Conservation (phyloP, 1,140 invertebrate species). For the Bombus polaris region DNA sequence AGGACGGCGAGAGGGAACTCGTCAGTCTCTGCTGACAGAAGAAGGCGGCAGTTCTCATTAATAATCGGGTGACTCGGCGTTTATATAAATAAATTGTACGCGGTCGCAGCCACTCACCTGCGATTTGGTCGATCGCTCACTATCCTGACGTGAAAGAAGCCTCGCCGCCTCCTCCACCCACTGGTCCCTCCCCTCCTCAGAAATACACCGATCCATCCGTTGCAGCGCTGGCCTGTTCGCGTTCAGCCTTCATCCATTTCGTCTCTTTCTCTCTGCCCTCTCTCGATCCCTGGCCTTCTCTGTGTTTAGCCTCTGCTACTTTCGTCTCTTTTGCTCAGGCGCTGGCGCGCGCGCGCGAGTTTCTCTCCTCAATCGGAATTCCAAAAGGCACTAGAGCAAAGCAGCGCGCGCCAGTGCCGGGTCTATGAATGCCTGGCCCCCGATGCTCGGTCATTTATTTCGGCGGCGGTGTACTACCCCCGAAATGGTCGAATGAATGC, state of each 20-base stretch:
- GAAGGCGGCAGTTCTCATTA: slow-evolving; percentile 71
- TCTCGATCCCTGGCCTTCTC: slow-evolving; percentile 17
- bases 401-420: slow-evolving; percentile 57
- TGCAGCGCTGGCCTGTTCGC: slow-evolving; percentile 16
- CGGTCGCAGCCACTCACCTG: slow-evolving; percentile 74
- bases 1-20: slow-evolving; percentile 49
- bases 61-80: slow-evolving; percentile 75
- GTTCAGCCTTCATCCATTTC: slow-evolving; percentile 51
- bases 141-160: slow-evolving; percentile 74
- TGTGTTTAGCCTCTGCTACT: slow-evolving; percentile 4
- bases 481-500: slow-evolving; percentile 63
- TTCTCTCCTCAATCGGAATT: slow-evolving; percentile 69
- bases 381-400: slow-evolving; percentile 73
- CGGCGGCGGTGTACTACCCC: slow-evolving; percentile 57
- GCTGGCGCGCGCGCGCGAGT: background rate
- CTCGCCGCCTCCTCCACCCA: slow-evolving; percentile 56
- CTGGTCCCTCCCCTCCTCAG: slow-evolving; percentile 5
- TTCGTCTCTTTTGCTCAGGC: slow-evolving; percentile 1
- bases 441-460: slow-evolving; percentile 73
- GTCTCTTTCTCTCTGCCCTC: slow-evolving; percentile 43
- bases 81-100: slow-evolving; percentile 77
- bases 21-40: slow-evolving; percentile 57
- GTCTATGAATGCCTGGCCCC: slow-evolving; percentile 69
- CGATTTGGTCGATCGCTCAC: slow-evolving; percentile 75
- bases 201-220: slow-evolving; percentile 64